These are phyloP conservation scores for Brachionichthys hirsutus DNA, from an alignment of 2,113 vertebrate species.

Conservation along the genomic window DNA sequence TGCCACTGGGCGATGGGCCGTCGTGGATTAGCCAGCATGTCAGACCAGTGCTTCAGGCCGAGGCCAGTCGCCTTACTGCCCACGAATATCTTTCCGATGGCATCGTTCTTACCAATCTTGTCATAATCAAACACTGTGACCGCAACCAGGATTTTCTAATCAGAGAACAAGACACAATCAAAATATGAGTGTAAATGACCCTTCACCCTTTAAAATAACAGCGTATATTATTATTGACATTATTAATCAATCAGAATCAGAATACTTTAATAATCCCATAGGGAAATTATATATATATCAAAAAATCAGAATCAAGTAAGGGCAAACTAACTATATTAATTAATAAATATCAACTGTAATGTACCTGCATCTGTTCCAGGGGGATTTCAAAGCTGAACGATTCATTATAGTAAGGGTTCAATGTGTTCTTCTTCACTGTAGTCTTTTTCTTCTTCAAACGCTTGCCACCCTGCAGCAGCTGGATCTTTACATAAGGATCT, in stretches of 20 bases:
- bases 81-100: slow-evolving; percentile 97
- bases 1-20: slow-evolving; percentile 99
- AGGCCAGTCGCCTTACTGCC: slow-evolving; percentile 89
- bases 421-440: slow-evolving; percentile 97
- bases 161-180: background rate
- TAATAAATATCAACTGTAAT: too few relatives aligned
- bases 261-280: too few relatives aligned
- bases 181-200: too few relatives aligned
- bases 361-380: slow-evolving; percentile 97
- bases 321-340: too few relatives aligned
- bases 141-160: slow-evolving; percentile 94
- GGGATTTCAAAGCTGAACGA: slow-evolving; percentile 99
- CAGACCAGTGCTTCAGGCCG: slow-evolving; percentile 95
- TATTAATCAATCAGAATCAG: too few relatives aligned
- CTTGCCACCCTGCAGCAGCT: slow-evolving; percentile 95
- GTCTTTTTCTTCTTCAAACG: slow-evolving; percentile 99
- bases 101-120: slow-evolving; percentile 98
- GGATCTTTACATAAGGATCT: slow-evolving; percentile 99
- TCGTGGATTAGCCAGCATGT: slow-evolving; percentile 96
- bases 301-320: too few relatives aligned
- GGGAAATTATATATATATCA: too few relatives aligned
- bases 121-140: slow-evolving; percentile 98
- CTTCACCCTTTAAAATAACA: too few relatives aligned
- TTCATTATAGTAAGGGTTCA: slow-evolving; percentile 98
- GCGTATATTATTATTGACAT: too few relatives aligned